These are phyloP conservation scores for Hydropsyche tenuis DNA, from an alignment of 1,140 invertebrate species.

Conservation along the genomic window DNA sequence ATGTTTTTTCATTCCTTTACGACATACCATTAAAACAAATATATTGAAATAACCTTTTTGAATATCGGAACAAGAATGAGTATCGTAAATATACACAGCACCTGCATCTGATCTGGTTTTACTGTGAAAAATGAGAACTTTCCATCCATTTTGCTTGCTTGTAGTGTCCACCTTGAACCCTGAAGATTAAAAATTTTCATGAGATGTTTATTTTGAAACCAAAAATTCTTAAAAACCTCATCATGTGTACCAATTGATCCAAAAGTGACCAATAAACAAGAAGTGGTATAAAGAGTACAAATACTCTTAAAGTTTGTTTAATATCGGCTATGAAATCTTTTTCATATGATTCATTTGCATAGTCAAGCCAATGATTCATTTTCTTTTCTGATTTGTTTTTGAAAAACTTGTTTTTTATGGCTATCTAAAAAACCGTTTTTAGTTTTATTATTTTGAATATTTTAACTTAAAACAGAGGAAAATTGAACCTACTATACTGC, in stretches of 20 bases:
- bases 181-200: conserved; percentile 54
- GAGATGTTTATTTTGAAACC: no score
- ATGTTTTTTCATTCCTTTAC: no score
- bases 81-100: conserved; percentile 86
- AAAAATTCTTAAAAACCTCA: conserved; percentile 41
- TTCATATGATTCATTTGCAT: conserved; percentile 75
- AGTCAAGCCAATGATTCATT: conserved; percentile 79
- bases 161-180: conserved; percentile 94
- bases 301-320: conserved; percentile 73
- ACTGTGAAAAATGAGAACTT: conserved; percentile 72
- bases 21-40: conserved; percentile 17
- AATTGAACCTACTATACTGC: conserved; percentile 75
- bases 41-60: conserved; percentile 64
- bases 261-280: conserved; percentile 91
- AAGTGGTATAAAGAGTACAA: conserved; percentile 81
- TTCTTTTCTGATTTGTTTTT: conserved; percentile 57
- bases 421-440: conserved; percentile 50
- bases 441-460: conserved; percentile 5
- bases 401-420: conserved; percentile 54
- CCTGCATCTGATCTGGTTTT: conserved; percentile 91
- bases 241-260: conserved; percentile 84
- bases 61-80: conserved; percentile 88
- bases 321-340: conserved; percentile 74
- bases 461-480: neutral
- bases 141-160: conserved; percentile 90